Conservation (phyloP, 2,113 vertebrate genomes). For the Phrynosoma blainvillii region DNA sequence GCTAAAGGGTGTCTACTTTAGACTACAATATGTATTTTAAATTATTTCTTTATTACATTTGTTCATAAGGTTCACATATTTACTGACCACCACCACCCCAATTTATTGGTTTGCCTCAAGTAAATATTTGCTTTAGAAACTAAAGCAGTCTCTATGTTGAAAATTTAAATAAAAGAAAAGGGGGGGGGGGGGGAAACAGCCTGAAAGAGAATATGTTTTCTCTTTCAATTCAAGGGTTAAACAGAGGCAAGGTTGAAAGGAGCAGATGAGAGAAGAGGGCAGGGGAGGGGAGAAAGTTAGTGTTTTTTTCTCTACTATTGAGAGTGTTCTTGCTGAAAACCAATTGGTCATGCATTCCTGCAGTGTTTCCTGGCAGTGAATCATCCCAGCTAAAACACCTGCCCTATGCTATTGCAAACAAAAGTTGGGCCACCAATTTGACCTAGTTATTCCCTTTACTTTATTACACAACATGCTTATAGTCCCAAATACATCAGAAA, state of each 20-base stretch:
- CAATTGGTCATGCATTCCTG: slow-evolving; percentile 88
- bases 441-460: slow-evolving; percentile 58
- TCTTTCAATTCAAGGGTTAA: slow-evolving; percentile 76
- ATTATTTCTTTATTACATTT: slow-evolving; percentile 41
- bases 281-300: slow-evolving; percentile 77
- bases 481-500: slow-evolving; percentile 44
- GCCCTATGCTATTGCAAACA: slow-evolving; percentile 65
- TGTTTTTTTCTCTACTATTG: slow-evolving; percentile 86
- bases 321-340: slow-evolving; percentile 79
- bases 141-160: neutral
- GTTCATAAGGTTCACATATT: neutral
- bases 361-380: slow-evolving; percentile 79
- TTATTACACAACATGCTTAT: slow-evolving; percentile 72
- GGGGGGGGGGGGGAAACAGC: neutral
- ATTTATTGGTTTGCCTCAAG: slow-evolving; percentile 16
- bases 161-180: slow-evolving; percentile 1
- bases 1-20: too few species aligned
- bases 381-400: slow-evolving; percentile 78
- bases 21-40: too few species aligned
- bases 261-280: slow-evolving; percentile 5
- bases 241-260: slow-evolving; percentile 52
- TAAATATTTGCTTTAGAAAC: slow-evolving; percentile 3
- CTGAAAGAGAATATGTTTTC: slow-evolving; percentile 32
- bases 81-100: too few species aligned
- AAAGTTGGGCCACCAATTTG: slow-evolving; percentile 23